Conservation (phyloP, 2,888 invertebrate species). For the Dendrolimus pini region DNA sequence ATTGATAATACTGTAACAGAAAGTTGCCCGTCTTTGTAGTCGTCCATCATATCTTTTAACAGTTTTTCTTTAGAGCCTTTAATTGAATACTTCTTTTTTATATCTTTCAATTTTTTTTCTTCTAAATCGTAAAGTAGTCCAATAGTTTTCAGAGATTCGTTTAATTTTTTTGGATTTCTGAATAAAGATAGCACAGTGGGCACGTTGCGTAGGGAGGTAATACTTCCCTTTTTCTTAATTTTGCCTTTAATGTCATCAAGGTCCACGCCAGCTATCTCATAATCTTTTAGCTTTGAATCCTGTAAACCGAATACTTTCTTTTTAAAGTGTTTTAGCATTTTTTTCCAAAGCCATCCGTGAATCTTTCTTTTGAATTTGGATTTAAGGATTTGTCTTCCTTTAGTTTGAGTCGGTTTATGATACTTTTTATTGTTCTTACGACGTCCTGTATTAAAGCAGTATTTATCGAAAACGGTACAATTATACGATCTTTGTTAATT, state of each 20-base stretch:
- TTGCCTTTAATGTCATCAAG: constrained; percentile 23
- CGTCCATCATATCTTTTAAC: constrained; percentile 17
- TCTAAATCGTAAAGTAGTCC: constrained; percentile 22
- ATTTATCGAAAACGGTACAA: too few relatives aligned
- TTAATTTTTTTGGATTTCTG: constrained; percentile 20
- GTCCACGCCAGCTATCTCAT: constrained; percentile 24
- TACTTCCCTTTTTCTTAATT: constrained; percentile 11
- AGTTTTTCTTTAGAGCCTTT: constrained; percentile 12
- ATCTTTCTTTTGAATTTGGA: constrained; percentile 19
- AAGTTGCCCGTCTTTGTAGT: constrained; percentile 18
- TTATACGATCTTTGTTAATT: too few relatives aligned
- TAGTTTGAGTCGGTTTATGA: constrained; percentile 11
- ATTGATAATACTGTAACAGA: constrained; percentile 12
- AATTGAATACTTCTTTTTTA: constrained; percentile 19
- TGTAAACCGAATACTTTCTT: constrained; percentile 24
- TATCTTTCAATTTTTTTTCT: constrained; percentile 8
- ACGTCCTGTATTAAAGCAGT: constrained; percentile 17
- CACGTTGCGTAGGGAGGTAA: background rate
- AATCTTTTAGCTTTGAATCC: constrained; percentile 21
- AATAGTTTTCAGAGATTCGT: constrained; percentile 20
- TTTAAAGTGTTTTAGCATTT: constrained; percentile 23
- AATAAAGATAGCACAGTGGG: constrained; percentile 17
- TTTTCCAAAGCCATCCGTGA: constrained; percentile 20
- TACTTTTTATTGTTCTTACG: constrained; percentile 6
- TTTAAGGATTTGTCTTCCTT: constrained; percentile 15